Conservation (phyloP, 2,888 invertebrate species). For the Amiota mariae region DNA sequence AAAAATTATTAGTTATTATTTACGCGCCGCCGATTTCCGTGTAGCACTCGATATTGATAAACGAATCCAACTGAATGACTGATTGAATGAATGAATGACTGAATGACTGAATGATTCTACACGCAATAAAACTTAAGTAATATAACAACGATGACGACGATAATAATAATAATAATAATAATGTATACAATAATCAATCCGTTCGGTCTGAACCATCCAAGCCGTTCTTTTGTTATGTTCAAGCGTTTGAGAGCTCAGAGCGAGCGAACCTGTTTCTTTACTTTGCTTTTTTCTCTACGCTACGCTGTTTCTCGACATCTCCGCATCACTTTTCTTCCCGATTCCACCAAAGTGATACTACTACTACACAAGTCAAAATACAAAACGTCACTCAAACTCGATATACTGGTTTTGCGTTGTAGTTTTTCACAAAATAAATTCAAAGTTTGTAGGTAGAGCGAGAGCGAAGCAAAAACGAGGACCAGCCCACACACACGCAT, state of each 20-base stretch:
- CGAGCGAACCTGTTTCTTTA: slow-evolving; percentile 66
- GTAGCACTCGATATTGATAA: too few species aligned
- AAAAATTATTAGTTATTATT: neutral
- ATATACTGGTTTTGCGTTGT: slow-evolving; percentile 54
- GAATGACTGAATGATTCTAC: neutral
- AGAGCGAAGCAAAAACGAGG: slow-evolving; percentile 35
- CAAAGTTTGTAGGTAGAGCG: slow-evolving; percentile 38
- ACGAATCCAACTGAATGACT: too few species aligned
- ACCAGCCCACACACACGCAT: slow-evolving; percentile 63
- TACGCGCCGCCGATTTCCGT: too few species aligned
- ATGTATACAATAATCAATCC: slow-evolving; percentile 26
- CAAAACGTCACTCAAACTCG: slow-evolving; percentile 47
- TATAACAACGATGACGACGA: slow-evolving; percentile 35
- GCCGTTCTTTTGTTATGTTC: slow-evolving; percentile 73
- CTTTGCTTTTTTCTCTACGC: slow-evolving; percentile 33
- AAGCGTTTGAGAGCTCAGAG: slow-evolving; percentile 58
- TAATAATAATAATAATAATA: neutral
- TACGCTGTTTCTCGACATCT: slow-evolving; percentile 38
- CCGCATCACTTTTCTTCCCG: slow-evolving; percentile 40
- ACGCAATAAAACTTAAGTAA: slow-evolving; percentile 10
- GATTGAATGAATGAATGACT: too few species aligned
- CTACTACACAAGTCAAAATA: slow-evolving; percentile 48
- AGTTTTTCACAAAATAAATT: neutral
- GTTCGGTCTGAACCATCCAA: slow-evolving; percentile 72
- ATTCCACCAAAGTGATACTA: slow-evolving; percentile 34